These are phyloP conservation scores for Phortica magna DNA, from an alignment of 2,888 invertebrate species.

Conservation along the genomic window DNA sequence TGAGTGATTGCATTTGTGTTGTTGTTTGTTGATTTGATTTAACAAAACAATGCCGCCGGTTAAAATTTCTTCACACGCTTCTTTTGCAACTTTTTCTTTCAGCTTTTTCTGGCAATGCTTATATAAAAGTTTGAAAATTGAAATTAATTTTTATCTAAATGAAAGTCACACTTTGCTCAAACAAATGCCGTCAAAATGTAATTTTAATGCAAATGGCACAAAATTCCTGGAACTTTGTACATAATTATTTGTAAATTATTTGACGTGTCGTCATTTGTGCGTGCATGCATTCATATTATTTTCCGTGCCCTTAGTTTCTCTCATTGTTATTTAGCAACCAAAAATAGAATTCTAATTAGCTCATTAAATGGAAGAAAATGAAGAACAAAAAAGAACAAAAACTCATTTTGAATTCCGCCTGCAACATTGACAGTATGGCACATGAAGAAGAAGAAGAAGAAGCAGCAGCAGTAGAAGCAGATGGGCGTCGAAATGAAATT, in stretches of 20 bases:
- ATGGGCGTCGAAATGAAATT: too few species aligned
- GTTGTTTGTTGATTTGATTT: slow-evolving; percentile 26
- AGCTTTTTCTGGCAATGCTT: too few species aligned
- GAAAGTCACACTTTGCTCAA: too few species aligned
- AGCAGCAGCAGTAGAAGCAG: slow-evolving; percentile 50
- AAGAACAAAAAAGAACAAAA: neutral
- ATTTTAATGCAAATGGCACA: neutral
- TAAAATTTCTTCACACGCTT: too few species aligned
- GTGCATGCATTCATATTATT: too few species aligned
- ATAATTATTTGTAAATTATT: neutral
- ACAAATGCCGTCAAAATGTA: slow-evolving; percentile 44
- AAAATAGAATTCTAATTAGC: slow-evolving; percentile 23
- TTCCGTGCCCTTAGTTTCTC: neutral
- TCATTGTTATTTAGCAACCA: neutral
- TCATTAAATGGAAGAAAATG: slow-evolving; percentile 2
- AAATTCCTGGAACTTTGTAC: neutral
- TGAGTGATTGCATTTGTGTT: neutral
- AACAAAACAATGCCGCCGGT: too few species aligned
- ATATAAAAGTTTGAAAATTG: too few species aligned
- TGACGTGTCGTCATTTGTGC: neutral
- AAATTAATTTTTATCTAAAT: too few species aligned
- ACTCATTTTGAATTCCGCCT: slow-evolving; percentile 14
- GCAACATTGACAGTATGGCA: slow-evolving; percentile 47
- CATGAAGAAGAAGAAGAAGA: neutral
- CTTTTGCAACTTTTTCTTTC: too few species aligned